Evolutionary conservation across 2,113 vertebrate species (phyloP).

Genomic region (Pao palembangensis): DNA sequence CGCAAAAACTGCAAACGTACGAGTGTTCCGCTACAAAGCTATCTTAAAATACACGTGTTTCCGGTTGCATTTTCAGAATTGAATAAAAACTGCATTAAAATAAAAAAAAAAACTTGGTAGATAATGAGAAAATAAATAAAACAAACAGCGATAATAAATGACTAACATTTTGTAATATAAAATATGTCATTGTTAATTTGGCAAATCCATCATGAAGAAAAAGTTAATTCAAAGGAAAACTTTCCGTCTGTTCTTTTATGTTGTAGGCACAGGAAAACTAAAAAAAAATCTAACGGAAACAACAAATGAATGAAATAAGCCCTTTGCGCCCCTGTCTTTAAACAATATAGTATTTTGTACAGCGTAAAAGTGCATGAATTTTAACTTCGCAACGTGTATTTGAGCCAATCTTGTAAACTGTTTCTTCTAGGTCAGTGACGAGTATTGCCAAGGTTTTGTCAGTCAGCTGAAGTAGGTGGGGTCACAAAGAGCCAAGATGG

Average conservation of each 20-base stretch:
- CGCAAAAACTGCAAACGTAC: no score
- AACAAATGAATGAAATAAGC: neutral
- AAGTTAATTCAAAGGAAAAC: no score
- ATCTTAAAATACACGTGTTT: neutral
- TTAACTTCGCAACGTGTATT: neutral
- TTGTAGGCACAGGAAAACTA: conserved; percentile 4
- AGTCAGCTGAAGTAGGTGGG: conserved; percentile 61
- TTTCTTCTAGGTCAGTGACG: neutral
- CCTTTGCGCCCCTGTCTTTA: conserved; percentile 9
- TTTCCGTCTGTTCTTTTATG: conserved; percentile 26
- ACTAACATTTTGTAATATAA: no score
- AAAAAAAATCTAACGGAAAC: conserved; percentile 12
- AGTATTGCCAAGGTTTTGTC: conserved; percentile 1
- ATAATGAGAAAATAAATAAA: no score
- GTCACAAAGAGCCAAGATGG: conserved; percentile 87
- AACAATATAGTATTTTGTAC: neutral
- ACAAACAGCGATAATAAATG: no score
- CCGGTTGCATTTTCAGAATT: conserved; percentile 15
- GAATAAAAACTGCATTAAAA: neutral
- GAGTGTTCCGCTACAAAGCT: neutral
- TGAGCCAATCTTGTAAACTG: neutral
- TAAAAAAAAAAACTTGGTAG: no score
- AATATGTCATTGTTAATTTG: no score
- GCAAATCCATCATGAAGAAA: no score
- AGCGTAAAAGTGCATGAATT: neutral